Evolutionary conservation across 2,113 vertebrate genomes (phyloP).

Genomic region (Muntiacus muntjak): DNA sequence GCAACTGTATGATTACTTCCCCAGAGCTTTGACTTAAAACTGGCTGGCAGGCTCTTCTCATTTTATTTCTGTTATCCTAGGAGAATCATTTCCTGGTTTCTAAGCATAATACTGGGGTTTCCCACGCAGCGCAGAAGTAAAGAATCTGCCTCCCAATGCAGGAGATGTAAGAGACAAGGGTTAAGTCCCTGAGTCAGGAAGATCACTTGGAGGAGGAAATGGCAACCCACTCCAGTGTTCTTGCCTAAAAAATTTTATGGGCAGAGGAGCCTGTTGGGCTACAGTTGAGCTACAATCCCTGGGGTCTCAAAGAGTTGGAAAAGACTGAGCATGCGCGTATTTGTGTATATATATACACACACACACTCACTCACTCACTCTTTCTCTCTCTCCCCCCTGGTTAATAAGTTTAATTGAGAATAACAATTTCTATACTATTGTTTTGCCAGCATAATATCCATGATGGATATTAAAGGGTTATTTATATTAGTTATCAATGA

Average conservation of each 20-base stretch:
- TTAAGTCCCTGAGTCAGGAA: background rate
- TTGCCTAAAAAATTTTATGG: background rate
- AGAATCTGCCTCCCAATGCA: background rate
- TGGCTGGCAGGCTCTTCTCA: background rate
- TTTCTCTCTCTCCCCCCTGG: background rate
- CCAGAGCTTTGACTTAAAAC: background rate
- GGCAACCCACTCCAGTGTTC: background rate
- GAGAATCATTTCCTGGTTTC: background rate
- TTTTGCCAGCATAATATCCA: background rate
- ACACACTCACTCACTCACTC: background rate
- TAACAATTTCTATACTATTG: background rate
- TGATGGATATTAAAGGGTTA: background rate
- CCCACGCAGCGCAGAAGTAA: background rate
- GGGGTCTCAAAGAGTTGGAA: background rate
- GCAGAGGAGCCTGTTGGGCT: background rate
- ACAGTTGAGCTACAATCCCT: background rate
- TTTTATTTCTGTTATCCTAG: background rate
- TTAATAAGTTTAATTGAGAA: background rate
- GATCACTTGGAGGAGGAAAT: background rate
- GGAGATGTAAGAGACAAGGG: background rate
- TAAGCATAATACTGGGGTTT: background rate
- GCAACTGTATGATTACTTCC: background rate
- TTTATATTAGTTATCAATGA: background rate
- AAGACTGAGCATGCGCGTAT: fast-evolving
- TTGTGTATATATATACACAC: background rate